phyloP scores from a whole-genome alignment of 2,797 vertebrate genomes.

The Xiphorhynchus erythropygius region DNA sequence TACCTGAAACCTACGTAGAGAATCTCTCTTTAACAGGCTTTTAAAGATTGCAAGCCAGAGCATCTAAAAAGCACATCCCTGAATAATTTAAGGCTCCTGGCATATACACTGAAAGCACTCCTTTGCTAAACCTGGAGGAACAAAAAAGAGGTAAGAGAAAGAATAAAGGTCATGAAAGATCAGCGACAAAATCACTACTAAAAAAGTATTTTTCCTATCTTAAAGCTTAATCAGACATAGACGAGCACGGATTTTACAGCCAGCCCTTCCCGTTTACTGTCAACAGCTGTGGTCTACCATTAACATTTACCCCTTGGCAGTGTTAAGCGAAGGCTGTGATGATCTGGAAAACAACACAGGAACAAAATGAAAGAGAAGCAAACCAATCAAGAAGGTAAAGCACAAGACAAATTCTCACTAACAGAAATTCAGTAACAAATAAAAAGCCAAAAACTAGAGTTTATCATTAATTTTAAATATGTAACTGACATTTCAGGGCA shows the following conservation, averaged over 20 bases:
- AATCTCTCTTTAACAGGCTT: slow-evolving; percentile 66
- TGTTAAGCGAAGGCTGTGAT: slow-evolving; percentile 2
- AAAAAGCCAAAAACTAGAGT: background rate
- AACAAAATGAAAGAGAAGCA: slow-evolving; percentile 10
- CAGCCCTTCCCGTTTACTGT: slow-evolving; percentile 42
- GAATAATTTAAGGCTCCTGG: slow-evolving; percentile 70
- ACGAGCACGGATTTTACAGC: slow-evolving; percentile 34
- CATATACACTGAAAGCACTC: slow-evolving; percentile 19
- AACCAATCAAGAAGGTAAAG: slow-evolving; percentile 4
- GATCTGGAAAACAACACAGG: slow-evolving; percentile 18
- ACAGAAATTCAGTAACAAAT: slow-evolving; percentile 24
- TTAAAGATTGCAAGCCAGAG: slow-evolving; percentile 62
- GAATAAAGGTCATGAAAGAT: slow-evolving; percentile 43
- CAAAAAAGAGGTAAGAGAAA: slow-evolving; percentile 10
- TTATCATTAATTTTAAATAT: background rate
- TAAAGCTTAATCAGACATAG: slow-evolving; percentile 32
- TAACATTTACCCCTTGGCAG: slow-evolving; percentile 44
- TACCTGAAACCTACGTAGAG: slow-evolving; percentile 66
- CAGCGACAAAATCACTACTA: slow-evolving; percentile 13
- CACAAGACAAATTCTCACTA: slow-evolving; percentile 18
- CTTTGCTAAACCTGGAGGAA: slow-evolving; percentile 32
- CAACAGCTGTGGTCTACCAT: slow-evolving; percentile 53
- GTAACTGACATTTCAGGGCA: background rate
- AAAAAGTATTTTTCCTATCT: slow-evolving; percentile 35
- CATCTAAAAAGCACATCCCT: slow-evolving; percentile 67